Percentiles rank a stretch among this genome's conserved stretches.
phyloP scores from a whole-genome alignment of 2,888 invertebrate species.

The Melangyna quadrimaculata region DNA sequence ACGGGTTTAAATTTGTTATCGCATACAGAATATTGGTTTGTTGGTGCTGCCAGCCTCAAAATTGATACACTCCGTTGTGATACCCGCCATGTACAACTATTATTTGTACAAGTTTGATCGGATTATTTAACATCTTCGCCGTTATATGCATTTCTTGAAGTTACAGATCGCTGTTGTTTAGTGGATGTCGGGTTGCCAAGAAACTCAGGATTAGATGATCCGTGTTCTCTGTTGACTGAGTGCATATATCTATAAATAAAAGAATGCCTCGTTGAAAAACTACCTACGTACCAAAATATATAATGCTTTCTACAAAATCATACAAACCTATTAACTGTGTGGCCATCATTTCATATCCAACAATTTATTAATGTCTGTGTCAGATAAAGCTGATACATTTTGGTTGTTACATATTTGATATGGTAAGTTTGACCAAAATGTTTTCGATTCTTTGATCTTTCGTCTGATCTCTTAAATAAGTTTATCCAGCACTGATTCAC shows the following conservation, averaged over 20 bases:
- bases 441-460: slow-evolving; percentile 88
- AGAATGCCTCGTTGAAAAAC: neutral
- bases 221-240: slow-evolving; percentile 86
- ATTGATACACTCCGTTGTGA: too few species aligned
- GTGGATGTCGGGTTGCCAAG: slow-evolving; percentile 81
- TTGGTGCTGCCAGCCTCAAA: too few species aligned
- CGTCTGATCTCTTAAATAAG: slow-evolving; percentile 92
- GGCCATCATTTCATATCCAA: slow-evolving; percentile 97
- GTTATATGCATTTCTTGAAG: slow-evolving; percentile 92
- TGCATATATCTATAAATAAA: slow-evolving; percentile 83
- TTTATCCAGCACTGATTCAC: slow-evolving; percentile 86
- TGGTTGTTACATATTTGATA: slow-evolving; percentile 90
- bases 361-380: slow-evolving; percentile 87
- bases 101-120: too few species aligned
- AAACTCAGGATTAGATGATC: slow-evolving; percentile 86
- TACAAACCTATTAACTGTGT: slow-evolving; percentile 85
- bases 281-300: neutral
- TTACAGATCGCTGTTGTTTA: slow-evolving; percentile 82
- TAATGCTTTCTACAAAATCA: neutral
- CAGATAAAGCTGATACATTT: slow-evolving; percentile 84
- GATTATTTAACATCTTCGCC: slow-evolving; percentile 95
- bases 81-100: too few species aligned
- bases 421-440: slow-evolving; percentile 93
- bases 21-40: too few species aligned
- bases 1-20: too few species aligned